phyloP scores from a whole-genome alignment of 2,113 vertebrate genomes.

The Meriones unguiculatus region DNA sequence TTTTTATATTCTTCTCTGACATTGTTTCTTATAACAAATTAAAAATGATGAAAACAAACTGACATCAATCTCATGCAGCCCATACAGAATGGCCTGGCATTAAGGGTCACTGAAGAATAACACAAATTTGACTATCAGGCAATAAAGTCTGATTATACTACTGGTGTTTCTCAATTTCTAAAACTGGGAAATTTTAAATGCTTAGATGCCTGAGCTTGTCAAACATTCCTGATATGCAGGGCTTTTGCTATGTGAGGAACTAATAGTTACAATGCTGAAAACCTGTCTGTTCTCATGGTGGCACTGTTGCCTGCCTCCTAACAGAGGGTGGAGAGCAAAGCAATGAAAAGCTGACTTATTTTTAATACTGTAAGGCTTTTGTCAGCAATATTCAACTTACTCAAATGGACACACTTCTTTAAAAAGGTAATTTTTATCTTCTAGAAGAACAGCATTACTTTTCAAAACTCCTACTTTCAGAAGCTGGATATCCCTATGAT shows the following conservation, averaged over 20 bases:
- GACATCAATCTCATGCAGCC: neutral
- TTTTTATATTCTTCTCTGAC: constrained; percentile 5
- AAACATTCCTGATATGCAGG: neutral
- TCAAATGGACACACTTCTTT: neutral
- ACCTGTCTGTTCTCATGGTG: neutral
- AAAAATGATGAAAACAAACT: neutral
- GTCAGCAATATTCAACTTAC: neutral
- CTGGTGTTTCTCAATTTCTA: neutral
- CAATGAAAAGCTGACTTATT: neutral
- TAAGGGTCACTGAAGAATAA: neutral
- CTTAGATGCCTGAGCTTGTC: neutral
- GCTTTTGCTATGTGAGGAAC: neutral
- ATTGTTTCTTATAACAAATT: neutral
- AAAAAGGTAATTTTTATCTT: neutral
- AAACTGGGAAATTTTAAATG: no score
- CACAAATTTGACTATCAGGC: constrained; percentile 24
- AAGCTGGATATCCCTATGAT: neutral
- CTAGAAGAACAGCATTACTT: neutral
- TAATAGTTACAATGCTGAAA: neutral
- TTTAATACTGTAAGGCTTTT: neutral
- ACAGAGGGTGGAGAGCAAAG: neutral
- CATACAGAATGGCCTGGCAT: neutral
- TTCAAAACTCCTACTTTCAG: neutral
- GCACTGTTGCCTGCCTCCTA: neutral
- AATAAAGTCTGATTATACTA: neutral